Evolutionary conservation across 2,113 vertebrate species (phyloP).

Genomic region (Heliornis fulica): DNA sequence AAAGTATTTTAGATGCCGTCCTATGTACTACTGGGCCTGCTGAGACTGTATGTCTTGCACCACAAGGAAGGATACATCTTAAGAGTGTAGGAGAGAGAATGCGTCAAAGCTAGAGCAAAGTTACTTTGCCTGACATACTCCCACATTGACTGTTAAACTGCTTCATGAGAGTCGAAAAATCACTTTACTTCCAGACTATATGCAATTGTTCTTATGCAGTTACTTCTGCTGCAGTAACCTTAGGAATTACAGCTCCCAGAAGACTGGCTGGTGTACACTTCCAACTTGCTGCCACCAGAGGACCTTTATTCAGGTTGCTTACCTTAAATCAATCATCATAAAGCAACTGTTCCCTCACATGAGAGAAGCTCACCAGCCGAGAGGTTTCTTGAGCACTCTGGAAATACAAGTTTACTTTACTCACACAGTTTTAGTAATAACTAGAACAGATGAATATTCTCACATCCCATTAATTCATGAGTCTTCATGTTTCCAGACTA

Average conservation of each 20-base stretch:
- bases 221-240: not conserved
- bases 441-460: not conserved
- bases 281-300: slow-evolving; percentile 8
- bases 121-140: slow-evolving; percentile 11
- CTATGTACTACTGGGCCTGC: not conserved
- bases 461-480: not conserved
- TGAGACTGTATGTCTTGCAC: not conserved
- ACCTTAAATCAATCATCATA: not conserved
- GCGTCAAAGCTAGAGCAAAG: not conserved
- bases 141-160: not conserved
- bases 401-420: not conserved
- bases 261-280: not conserved
- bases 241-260: not conserved
- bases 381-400: not conserved
- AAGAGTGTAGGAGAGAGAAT: not conserved
- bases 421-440: not conserved
- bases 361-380: not conserved
- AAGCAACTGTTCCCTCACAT: not conserved
- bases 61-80: not conserved
- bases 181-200: not conserved
- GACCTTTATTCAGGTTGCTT: not conserved
- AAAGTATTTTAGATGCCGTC: not conserved
- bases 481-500: not conserved
- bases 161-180: not conserved
- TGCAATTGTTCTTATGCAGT: not conserved